Percentiles rank a stretch among this genome's conserved stretches.
These are phyloP conservation scores for Heliconius charithonia DNA, from an alignment of 2,888 invertebrate species.

Conservation along the genomic window DNA sequence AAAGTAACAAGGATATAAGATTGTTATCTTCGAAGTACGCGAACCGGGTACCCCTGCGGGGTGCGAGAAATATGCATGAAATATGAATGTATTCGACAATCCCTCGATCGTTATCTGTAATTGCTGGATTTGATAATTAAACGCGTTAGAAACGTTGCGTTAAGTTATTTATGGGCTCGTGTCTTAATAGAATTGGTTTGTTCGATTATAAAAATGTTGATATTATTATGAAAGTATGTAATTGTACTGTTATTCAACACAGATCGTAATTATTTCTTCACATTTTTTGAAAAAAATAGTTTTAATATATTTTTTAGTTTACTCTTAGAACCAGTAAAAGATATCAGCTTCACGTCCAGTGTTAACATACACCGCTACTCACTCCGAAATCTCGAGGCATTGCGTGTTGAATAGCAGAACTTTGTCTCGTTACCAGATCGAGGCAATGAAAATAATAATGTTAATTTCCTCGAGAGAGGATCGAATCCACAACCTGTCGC, in stretches of 20 bases:
- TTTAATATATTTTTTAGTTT: background rate
- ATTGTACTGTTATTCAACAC: background rate
- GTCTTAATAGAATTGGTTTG: conserved; percentile 48
- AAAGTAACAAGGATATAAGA: conserved; percentile 80
- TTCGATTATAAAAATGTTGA: conserved; percentile 17
- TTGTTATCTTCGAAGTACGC: conserved; percentile 66
- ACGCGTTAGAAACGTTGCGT: conserved; percentile 46
- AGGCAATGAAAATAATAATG: too few species aligned
- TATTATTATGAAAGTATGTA: background rate
- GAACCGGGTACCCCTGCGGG: conserved; percentile 61
- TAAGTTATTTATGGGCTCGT: conserved; percentile 45
- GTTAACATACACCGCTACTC: too few species aligned
- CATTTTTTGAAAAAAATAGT: background rate
- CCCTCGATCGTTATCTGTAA: conserved; percentile 55
- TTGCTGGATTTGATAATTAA: conserved; percentile 52
- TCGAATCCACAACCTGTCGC: too few species aligned
- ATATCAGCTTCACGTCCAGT: too few species aligned
- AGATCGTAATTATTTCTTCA: background rate
- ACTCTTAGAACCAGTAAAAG: background rate
- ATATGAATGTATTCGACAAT: conserved; percentile 47
- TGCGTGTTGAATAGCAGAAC: too few species aligned
- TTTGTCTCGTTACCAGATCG: too few species aligned
- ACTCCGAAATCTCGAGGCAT: too few species aligned
- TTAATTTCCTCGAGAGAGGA: too few species aligned
- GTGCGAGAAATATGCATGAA: conserved; percentile 49